Conservation (phyloP, 2,797 vertebrate species). For the Intellagama lesueurii region DNA sequence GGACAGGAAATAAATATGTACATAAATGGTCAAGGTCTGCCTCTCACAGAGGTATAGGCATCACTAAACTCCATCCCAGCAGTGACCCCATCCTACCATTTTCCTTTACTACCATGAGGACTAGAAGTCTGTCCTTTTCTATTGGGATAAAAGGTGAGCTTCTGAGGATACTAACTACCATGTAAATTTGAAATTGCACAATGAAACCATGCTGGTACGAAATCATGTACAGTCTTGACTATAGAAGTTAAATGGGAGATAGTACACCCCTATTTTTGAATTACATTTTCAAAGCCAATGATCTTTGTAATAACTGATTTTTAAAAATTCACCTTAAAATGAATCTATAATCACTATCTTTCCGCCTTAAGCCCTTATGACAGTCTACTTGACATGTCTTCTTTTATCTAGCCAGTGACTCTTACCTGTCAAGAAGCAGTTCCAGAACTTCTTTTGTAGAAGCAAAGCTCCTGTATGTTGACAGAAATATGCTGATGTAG, state of each 20-base stretch:
- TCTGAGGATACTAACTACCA: background rate
- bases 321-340: background rate
- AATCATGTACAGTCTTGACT: background rate
- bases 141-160: background rate
- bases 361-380: background rate
- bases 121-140: background rate
- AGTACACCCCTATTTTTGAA: background rate
- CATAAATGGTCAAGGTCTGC: background rate
- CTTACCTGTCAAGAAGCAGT: slow-evolving; percentile 90
- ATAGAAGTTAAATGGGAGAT: background rate
- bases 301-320: background rate
- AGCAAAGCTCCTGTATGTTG: slow-evolving; percentile 92
- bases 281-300: background rate
- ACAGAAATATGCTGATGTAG: slow-evolving; percentile 95
- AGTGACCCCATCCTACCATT: background rate
- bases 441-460: slow-evolving; percentile 88
- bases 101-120: background rate
- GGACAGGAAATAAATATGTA: background rate
- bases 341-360: background rate
- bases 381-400: background rate
- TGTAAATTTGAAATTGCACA: background rate
- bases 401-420: background rate
- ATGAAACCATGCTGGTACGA: background rate
- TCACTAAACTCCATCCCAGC: background rate
- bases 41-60: background rate